Evolutionary conservation across 2,888 invertebrate species (phyloP), one percentile per base, ranked within the genome.

Genomic region (Cordilura impudica): DNA sequence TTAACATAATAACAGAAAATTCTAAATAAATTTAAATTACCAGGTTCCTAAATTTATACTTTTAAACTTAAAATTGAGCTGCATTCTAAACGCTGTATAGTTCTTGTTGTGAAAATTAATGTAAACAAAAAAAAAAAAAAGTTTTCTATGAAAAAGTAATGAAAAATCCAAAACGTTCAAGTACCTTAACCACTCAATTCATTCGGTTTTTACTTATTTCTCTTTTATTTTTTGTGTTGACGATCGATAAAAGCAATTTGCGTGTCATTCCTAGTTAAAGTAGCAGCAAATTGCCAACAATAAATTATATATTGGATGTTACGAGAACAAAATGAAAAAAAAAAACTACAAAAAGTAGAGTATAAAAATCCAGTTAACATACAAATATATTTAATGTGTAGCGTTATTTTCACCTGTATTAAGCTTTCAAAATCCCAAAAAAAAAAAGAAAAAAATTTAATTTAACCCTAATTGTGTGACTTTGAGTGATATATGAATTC

Each of bases 201-300:
- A 14, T 35, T 58, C 23, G 31, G 2, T 14, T 35, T 43, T 18
- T 26, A 26, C 8, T 26, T 51, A 5, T 26, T n/a, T 14, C 45
- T 23, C 8, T 18, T 10, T 35, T 54, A 6, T 31, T 70, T 39
- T 12, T 58, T 29, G 18, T 19, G 60, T 19, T 60, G 53, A 35
- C 78, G 65, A 78, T 78, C 73, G 70, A 74, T 78, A 74, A 74
- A 78, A 78, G 53, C 74, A 78, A 78, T 74, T 78, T 78, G 65
- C 78, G 69, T 73, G 78, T 74, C 78, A 74, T 73, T 70, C 53
- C 65, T 60, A 72, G 53, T 73, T 78, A 70, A 78, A 69, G 53
- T 53, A 69, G 58, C 69, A 73, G 78, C 47, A 78, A 73, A 73
- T 78, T 73, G 73, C 58, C 60, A 69, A 47, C 56, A 70, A 73